phyloP scores from a whole-genome alignment of 1,140 invertebrate genomes.

The Dreissena polymorpha region DNA sequence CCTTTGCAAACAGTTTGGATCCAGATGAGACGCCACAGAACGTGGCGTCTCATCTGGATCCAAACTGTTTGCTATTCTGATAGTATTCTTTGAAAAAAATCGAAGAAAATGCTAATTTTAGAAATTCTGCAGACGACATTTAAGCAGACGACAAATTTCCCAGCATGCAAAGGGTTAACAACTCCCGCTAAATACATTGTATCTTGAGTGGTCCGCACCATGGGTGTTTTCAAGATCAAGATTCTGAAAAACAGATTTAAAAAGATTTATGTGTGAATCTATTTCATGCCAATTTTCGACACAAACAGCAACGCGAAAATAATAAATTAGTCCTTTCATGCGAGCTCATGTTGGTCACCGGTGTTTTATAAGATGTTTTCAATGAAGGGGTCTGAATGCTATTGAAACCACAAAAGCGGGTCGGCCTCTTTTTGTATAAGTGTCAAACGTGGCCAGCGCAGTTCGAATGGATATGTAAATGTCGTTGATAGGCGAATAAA shows the following conservation, averaged over 20 bases:
- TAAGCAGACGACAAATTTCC: too few species aligned
- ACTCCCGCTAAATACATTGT: too few species aligned
- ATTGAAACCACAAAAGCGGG: constrained; percentile 36
- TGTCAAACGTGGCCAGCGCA: constrained; percentile 30
- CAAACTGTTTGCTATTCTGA: too few species aligned
- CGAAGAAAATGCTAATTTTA: too few species aligned
- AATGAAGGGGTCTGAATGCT: constrained; percentile 42
- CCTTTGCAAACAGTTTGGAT: too few species aligned
- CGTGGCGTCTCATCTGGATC: too few species aligned
- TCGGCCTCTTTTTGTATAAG: constrained; percentile 40
- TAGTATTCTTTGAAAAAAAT: too few species aligned
- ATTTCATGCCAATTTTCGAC: constrained; percentile 43
- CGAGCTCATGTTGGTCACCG: constrained; percentile 4
- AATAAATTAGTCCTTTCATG: constrained; percentile 46
- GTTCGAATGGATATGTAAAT: constrained; percentile 48
- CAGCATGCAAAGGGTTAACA: too few species aligned
- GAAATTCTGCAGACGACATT: too few species aligned
- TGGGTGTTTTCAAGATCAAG: neutral
- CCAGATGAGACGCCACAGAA: too few species aligned
- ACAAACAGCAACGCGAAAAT: constrained; percentile 44
- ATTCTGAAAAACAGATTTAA: constrained; percentile 10
- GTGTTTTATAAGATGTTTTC: constrained; percentile 20
- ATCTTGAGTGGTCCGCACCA: too few species aligned
- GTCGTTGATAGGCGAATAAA: constrained; percentile 27
- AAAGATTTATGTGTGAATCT: constrained; percentile 35